Percentiles rank a stretch among this genome's conserved stretches.
Conservation (phyloP, 30 jellyfish, hydroid and myxozoan species). For the Haliclystus octoradiatus region DNA sequence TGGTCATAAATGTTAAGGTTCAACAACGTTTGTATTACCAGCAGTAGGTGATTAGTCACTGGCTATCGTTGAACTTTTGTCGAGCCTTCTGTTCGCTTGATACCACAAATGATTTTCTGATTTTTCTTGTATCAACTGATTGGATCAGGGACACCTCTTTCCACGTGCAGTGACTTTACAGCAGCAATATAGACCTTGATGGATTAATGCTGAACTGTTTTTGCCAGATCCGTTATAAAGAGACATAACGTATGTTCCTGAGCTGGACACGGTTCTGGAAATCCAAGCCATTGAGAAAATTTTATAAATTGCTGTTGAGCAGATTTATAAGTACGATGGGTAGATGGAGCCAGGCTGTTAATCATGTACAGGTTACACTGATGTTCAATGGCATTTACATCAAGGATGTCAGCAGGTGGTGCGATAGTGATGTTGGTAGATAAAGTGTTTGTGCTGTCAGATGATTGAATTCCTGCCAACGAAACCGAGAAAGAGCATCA, state of each 20-base stretch:
- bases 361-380: background rate
- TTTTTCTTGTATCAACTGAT: background rate
- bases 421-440: background rate
- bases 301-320: background rate
- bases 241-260: background rate
- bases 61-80: slow-evolving; percentile 1
- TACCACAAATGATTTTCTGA: background rate
- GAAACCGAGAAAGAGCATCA: background rate
- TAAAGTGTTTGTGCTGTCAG: background rate
- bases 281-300: background rate
- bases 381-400: background rate
- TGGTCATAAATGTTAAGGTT: background rate
- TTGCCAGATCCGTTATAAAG: background rate
- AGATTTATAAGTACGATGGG: background rate
- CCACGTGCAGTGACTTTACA: slow-evolving; percentile 6
- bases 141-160: background rate
- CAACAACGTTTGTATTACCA: no score
- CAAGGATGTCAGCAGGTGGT: background rate
- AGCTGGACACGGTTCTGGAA: background rate
- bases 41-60: no score
- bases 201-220: background rate
- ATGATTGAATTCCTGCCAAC: background rate
- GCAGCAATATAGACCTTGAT: background rate
- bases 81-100: background rate
- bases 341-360: background rate